Percentiles rank a stretch among this genome's conserved stretches.
These are phyloP conservation scores for Lypha dubia DNA, from an alignment of 2,888 invertebrate genomes.

Conservation along the genomic window DNA sequence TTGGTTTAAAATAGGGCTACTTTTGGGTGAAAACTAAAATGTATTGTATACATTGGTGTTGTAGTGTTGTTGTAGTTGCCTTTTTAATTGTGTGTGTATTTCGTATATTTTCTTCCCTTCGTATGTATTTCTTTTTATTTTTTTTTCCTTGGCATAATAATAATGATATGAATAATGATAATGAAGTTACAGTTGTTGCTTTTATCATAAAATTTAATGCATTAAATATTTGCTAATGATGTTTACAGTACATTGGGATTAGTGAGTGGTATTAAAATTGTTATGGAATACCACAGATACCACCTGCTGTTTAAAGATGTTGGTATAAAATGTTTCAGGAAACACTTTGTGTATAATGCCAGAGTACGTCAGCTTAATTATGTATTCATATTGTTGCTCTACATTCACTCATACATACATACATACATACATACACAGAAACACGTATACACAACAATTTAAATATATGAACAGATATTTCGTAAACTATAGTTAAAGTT, in stretches of 20 bases:
- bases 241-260: constrained; percentile 81
- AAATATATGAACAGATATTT: background rate
- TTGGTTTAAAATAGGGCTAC: constrained; percentile 46
- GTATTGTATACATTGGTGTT: constrained; percentile 13
- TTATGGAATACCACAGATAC: constrained; percentile 77
- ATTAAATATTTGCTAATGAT: constrained; percentile 84
- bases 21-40: constrained; percentile 49
- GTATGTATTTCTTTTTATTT: background rate
- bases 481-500: background rate
- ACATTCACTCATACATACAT: background rate
- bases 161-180: constrained; percentile 1
- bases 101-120: background rate
- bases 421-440: background rate
- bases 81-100: background rate
- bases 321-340: constrained; percentile 34
- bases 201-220: constrained; percentile 83
- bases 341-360: constrained; percentile 15
- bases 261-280: constrained; percentile 80
- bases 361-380: constrained; percentile 15
- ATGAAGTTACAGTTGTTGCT: constrained; percentile 60
- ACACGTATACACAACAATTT: background rate
- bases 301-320: constrained; percentile 76
- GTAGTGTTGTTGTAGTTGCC: background rate
- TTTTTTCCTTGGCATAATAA: constrained; percentile 10
- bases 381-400: constrained; percentile 26